Base-by-base conservation (phyloP, 2,113 vertebrate species). In the Oreochromis tanganicae region DNA sequence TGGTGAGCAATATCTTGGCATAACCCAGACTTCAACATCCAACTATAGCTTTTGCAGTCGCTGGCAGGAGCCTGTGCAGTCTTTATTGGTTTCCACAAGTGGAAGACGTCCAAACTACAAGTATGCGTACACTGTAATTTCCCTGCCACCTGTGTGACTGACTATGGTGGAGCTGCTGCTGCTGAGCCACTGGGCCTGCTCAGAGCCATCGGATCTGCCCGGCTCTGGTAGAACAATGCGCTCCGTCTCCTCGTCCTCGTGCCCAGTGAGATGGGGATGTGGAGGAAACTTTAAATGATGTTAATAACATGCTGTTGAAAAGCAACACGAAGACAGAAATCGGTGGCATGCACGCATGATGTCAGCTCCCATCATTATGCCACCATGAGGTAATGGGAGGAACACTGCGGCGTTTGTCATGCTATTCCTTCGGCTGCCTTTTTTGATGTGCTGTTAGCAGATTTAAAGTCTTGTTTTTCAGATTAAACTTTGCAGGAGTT, bases 241-340 rank as follows among this genome's bases (percentile, higher is more conserved):
- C 63, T 79, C 89, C 89, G 93, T 95, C 86, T 95, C 86, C 86
- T 87, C 79, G 32, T 89, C 80, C 71, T 55, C 79, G 32, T 73
- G 90, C 85, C 88, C 71, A 38, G 66, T 19, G 56, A 82, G 59
- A 63, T 79, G 55, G 43, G 46, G n/a, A 83, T 41, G 63, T 4
- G 41, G 84, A 92, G 91, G 89, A 92, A 91, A 88, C 75, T 50
- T 94, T 92, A 86, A 94, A 94, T 93, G 89, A 94, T 91, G 68
- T 93, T 96, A 95, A 96, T 95, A 93, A 93, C 38, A 82, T 91
- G 84, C 91, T 92, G 94, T 80, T 95, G 95, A 94, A 95, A 96
- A 90, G 87, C 75, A 79, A 84, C 78, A 48, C 29, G 46, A 61
- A 78, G 87, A 73, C 29, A 92, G 88, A 87, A 87, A 85, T 88